phyloP scores from a whole-genome alignment of 2,113 vertebrate genomes.

The Tachysurus vachellii region DNA sequence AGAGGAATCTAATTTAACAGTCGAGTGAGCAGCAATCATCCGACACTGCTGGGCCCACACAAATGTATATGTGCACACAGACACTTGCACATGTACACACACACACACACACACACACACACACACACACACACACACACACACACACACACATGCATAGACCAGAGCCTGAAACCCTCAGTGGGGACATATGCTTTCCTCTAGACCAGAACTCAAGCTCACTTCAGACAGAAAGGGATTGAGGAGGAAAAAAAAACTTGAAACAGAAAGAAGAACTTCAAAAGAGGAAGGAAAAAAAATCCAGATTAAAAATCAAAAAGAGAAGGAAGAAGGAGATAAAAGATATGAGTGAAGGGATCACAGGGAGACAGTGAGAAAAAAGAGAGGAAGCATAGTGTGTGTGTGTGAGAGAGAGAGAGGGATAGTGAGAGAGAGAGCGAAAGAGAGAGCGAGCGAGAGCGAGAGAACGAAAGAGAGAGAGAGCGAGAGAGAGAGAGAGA shows the following conservation, averaged over 20 bases:
- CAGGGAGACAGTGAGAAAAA: constrained; percentile 25
- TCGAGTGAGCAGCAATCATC: constrained; percentile 72
- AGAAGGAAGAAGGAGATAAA: constrained; percentile 31
- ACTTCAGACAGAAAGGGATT: constrained; percentile 22
- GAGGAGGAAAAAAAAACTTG: constrained; percentile 6
- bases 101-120: neutral
- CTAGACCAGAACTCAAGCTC: constrained; percentile 15
- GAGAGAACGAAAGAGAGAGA: constrained; percentile 2
- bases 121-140: constrained; percentile 16
- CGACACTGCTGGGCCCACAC: constrained; percentile 62
- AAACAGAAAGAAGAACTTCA: constrained; percentile 31
- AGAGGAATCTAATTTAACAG: constrained; percentile 77
- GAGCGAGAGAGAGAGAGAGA: constrained; percentile 27
- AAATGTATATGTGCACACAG: constrained; percentile 31
- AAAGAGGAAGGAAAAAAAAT: constrained; percentile 23
- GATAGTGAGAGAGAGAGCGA: constrained; percentile 31
- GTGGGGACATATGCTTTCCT: constrained; percentile 26
- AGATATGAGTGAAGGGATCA: constrained; percentile 34
- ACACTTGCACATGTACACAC: neutral
- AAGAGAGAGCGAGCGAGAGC: constrained; percentile 44
- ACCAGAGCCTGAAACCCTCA: constrained; percentile 18
- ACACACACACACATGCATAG: constrained; percentile 27
- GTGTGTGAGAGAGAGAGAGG: constrained; percentile 5
- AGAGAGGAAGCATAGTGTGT: neutral
- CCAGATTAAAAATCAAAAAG: constrained; percentile 35